These are phyloP conservation scores for Hydrolagus colliei DNA, from an alignment of 2,797 vertebrate genomes.

Conservation along the genomic window DNA sequence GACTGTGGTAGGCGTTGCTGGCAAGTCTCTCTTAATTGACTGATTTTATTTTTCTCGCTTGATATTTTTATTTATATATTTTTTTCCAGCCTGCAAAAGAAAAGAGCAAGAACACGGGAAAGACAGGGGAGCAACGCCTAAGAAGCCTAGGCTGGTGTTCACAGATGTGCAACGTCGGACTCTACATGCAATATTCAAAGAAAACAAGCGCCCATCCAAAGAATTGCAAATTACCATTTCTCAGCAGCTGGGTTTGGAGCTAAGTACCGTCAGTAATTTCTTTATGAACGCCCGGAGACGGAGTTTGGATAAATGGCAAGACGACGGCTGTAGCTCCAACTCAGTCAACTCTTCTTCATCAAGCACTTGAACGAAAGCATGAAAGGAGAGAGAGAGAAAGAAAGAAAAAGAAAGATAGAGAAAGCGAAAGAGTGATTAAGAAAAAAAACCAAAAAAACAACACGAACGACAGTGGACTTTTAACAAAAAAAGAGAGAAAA, in stretches of 20 bases:
- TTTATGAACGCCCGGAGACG: conserved; percentile 97
- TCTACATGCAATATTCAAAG: conserved; percentile 98
- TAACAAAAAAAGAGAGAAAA: conserved; percentile 19
- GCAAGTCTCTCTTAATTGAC: background rate
- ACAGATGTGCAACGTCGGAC: conserved; percentile 97
- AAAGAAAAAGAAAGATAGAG: conserved; percentile 91
- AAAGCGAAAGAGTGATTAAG: conserved; percentile 78
- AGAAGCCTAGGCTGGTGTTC: conserved; percentile 95
- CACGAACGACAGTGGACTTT: conserved; percentile 66
- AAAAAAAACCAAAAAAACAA: conserved; percentile 59
- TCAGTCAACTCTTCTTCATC: conserved; percentile 75
- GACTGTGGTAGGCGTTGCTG: too few relatives aligned
- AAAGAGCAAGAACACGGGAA: conserved; percentile 92
- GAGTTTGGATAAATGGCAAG: conserved; percentile 98
- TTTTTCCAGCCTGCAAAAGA: conserved; percentile 83
- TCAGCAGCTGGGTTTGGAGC: conserved; percentile 95
- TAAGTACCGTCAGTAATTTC: conserved; percentile 98
- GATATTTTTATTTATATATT: conserved; percentile 39
- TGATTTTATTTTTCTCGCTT: background rate
- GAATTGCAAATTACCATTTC: conserved; percentile 97
- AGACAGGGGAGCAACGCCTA: conserved; percentile 80
- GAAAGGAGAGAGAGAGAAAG: conserved; percentile 66
- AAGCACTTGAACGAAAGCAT: conserved; percentile 97
- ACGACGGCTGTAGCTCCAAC: conserved; percentile 81
- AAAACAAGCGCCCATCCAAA: conserved; percentile 98